These are phyloP conservation scores for Capreolus pygargus DNA, from an alignment of 2,113 vertebrate genomes.

Conservation along the genomic window DNA sequence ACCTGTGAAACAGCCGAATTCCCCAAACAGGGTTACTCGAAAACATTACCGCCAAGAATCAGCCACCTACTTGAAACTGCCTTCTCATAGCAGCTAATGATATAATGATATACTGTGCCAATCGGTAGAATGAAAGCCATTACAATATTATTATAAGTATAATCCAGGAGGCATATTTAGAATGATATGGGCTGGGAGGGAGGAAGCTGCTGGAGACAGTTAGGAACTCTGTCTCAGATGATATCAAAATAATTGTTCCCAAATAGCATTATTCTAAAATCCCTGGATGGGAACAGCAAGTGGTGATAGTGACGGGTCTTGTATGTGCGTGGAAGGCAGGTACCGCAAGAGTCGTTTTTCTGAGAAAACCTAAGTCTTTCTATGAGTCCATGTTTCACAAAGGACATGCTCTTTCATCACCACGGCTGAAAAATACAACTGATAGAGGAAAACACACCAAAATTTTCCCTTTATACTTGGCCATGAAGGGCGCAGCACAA, in stretches of 20 bases:
- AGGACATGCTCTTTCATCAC: constrained; percentile 10
- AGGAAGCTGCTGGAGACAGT: neutral
- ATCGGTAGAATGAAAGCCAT: constrained; percentile 61
- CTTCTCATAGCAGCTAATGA: constrained; percentile 71
- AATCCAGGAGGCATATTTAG: constrained; percentile 59
- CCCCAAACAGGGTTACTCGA: constrained; percentile 51
- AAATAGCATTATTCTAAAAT: constrained; percentile 23
- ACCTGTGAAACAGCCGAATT: constrained; percentile 43
- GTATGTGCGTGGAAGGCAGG: neutral
- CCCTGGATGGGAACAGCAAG: constrained; percentile 4
- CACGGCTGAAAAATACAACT: neutral
- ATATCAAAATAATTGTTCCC: constrained; percentile 40
- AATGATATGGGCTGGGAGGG: constrained; percentile 48
- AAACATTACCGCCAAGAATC: constrained; percentile 45
- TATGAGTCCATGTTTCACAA: constrained; percentile 12
- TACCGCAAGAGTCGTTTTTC: neutral
- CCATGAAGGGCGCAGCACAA: neutral
- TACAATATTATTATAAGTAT: constrained; percentile 53
- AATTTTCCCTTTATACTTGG: neutral
- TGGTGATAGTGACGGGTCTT: constrained; percentile 11
- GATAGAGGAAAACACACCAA: neutral
- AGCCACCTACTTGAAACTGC: constrained; percentile 23
- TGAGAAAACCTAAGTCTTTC: constrained; percentile 18
- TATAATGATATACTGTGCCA: constrained; percentile 63
- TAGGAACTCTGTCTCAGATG: constrained; percentile 23